A percentile compares a stretch with the other conserved stretches of the same genome.
Conservation (phyloP, 2,888 invertebrate species). For the Dicranocentrus wangi region DNA sequence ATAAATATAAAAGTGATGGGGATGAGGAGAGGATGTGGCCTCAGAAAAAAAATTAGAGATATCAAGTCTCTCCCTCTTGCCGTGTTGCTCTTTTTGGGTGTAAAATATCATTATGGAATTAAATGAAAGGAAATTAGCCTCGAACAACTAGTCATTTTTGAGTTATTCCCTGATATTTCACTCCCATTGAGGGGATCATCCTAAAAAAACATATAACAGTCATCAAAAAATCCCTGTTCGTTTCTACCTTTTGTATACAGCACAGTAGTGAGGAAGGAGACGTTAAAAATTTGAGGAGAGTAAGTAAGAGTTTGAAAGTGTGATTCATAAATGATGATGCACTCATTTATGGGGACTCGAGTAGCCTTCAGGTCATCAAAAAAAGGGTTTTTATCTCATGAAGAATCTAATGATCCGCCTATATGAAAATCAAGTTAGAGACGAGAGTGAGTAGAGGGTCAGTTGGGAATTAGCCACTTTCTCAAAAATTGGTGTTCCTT, state of each 20-base stretch:
- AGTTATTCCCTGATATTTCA: conserved; percentile 22
- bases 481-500: background rate
- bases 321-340: too few species aligned
- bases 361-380: conserved; percentile 33
- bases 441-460: too few species aligned
- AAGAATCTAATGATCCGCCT: conserved; percentile 41
- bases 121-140: conserved; percentile 45
- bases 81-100: conserved; percentile 14
- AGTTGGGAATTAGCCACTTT: conserved; percentile 4
- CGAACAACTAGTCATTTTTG: conserved; percentile 8
- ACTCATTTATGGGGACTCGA: too few species aligned
- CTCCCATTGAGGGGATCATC: conserved; percentile 17
- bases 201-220: too few species aligned
- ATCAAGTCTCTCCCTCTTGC: conserved; percentile 20
- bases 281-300: too few species aligned
- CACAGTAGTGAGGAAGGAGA: too few species aligned
- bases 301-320: too few species aligned
- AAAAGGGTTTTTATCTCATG: conserved; percentile 5
- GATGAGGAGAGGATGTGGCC: background rate
- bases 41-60: conserved; percentile 10
- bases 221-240: too few species aligned
- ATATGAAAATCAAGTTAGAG: background rate
- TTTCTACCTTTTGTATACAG: too few species aligned
- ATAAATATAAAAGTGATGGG: conserved; percentile 14
- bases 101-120: conserved; percentile 52